Conservation (phyloP, 2,888 invertebrate genomes). For the Syrista parreyssii region DNA sequence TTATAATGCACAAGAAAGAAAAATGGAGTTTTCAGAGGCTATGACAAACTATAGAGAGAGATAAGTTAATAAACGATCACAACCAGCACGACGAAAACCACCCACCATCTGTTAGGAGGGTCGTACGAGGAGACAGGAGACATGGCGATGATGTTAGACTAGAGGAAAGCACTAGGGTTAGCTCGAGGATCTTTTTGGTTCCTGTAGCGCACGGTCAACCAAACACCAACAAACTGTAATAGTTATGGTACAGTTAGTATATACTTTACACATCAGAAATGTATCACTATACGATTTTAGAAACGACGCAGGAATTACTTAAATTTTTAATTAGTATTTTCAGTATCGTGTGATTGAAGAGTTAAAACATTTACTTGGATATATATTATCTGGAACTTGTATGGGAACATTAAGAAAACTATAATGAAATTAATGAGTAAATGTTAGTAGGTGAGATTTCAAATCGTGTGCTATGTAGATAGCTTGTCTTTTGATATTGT, state of each 20-base stretch:
- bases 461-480: not conserved
- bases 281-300: not conserved
- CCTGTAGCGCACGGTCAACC: slow-evolving; percentile 96
- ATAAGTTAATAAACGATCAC: slow-evolving; percentile 30
- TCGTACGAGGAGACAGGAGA: slow-evolving; percentile 61
- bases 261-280: not conserved
- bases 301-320: not conserved
- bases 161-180: slow-evolving; percentile 97
- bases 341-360: not conserved
- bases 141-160: slow-evolving; percentile 71
- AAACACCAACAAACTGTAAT: slow-evolving; percentile 94
- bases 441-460: not conserved
- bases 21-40: not conserved
- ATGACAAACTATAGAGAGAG: slow-evolving; percentile 16
- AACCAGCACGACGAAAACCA: slow-evolving; percentile 43
- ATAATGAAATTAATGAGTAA: not conserved
- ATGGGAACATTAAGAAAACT: not conserved
- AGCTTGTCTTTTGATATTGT: not conserved
- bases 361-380: not conserved
- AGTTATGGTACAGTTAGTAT: slow-evolving; percentile 27
- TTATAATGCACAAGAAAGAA: not conserved
- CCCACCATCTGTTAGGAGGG: slow-evolving; percentile 62
- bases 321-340: not conserved
- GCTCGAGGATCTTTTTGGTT: slow-evolving; percentile 98
- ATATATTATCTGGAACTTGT: not conserved